Percentiles rank a stretch among this genome's conserved stretches.
Evolutionary conservation across 2,888 invertebrate genomes (phyloP).

Genomic region (Tenthredo notha): DNA sequence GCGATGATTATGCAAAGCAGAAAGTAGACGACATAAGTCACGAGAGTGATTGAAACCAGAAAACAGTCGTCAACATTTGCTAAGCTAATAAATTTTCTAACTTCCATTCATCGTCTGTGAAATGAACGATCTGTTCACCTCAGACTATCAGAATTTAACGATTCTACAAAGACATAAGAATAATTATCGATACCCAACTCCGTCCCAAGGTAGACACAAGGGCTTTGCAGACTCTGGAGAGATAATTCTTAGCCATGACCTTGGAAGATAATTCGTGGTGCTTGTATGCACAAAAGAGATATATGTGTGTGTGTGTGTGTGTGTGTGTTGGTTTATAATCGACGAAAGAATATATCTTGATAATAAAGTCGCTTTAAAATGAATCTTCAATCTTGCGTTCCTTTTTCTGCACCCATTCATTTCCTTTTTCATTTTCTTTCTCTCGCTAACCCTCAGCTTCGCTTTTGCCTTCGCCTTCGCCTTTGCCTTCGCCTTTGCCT

Average conservation of each 20-base stretch:
- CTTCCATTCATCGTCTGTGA: neutral
- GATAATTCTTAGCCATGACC: neutral
- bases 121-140: neutral
- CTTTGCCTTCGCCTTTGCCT: conserved; percentile 38
- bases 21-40: neutral
- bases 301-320: neutral
- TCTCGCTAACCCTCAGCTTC: neutral
- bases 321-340: neutral
- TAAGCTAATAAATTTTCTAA: neutral
- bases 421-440: neutral
- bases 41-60: neutral
- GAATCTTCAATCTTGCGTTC: neutral
- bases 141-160: neutral
- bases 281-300: neutral
- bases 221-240: neutral
- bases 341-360: neutral
- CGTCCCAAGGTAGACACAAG: neutral
- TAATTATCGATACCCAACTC: neutral
- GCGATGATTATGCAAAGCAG: neutral
- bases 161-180: neutral
- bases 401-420: neutral
- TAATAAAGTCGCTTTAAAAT: conserved; percentile 9
- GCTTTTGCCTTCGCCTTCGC: neutral
- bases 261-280: neutral
- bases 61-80: neutral